phyloP scores from a whole-genome alignment of 2,888 invertebrate species.

The Acanthosoma haemorrhoidale region DNA sequence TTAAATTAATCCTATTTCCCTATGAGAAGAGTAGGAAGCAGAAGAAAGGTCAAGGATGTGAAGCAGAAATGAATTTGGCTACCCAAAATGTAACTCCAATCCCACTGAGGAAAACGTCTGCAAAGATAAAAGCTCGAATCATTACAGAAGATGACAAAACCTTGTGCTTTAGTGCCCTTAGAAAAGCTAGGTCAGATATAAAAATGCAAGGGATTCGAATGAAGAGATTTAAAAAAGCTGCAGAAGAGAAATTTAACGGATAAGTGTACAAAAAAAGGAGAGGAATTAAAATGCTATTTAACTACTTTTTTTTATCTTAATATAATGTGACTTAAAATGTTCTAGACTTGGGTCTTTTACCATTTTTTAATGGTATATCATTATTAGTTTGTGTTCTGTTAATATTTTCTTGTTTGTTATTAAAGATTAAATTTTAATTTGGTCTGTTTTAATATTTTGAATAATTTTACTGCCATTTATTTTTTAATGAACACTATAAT shows the following conservation, averaged over 20 bases:
- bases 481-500: too few species aligned
- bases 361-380: too few species aligned
- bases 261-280: constrained; percentile 55
- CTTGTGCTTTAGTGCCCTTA: constrained; percentile 80
- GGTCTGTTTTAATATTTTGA: too few species aligned
- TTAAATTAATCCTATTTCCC: constrained; percentile 95
- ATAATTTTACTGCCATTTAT: too few species aligned
- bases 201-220: constrained; percentile 83
- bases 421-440: too few species aligned
- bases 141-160: constrained; percentile 81
- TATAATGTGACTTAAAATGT: too few species aligned
- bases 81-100: constrained; percentile 56
- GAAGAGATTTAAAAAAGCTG: constrained; percentile 90
- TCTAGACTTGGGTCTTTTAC: too few species aligned
- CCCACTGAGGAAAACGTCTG: constrained; percentile 73
- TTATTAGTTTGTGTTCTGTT: too few species aligned
- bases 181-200: constrained; percentile 68
- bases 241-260: constrained; percentile 78
- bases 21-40: constrained; percentile 66
- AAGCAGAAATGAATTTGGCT: constrained; percentile 25
- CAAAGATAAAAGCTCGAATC: constrained; percentile 72
- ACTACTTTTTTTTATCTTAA: too few species aligned
- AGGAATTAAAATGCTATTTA: constrained; percentile 22
- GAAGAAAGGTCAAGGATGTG: constrained; percentile 72
- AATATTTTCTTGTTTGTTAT: too few species aligned